Evolutionary conservation across 2,888 invertebrate genomes (phyloP), one percentile per base, ranked within the genome.

Genomic region (Sthenelais limicola): DNA sequence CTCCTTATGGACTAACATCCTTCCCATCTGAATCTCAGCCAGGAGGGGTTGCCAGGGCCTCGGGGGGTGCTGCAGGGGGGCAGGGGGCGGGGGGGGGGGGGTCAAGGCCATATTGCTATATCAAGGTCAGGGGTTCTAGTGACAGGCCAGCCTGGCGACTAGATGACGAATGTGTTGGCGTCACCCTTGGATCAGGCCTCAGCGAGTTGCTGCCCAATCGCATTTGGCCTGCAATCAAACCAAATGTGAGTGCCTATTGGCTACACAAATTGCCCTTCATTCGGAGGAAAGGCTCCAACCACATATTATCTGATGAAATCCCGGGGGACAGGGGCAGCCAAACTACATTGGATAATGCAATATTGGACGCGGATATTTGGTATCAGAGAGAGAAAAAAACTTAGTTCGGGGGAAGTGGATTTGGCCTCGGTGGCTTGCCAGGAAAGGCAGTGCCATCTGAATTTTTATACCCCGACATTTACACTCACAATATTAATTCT

Each of bases 321-420:
- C 43, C 12, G 43, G n/a, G 43, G 18, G 43, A 9, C 9, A 12
- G 15, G 24, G 21, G 24, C 21, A 38, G n/a, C 38, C 62, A 35
- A 62, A 62, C 62, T 62, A 35, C 62, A 62, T 62, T 38, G 62
- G 62, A 62, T 62, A 62, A 62, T 62, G 62, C 62, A 62, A 62
- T 62, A 62, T 35, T 62, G 38, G 18, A 28, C 62, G 21, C 35
- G 51, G 38, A n/a, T n/a, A n/a, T n/a, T n/a, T n/a, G n/a, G n/a
- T n/a, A n/a, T n/a, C n/a, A n/a, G n/a, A n/a, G n/a, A n/a, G n/a
- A n/a, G n/a, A n/a, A n/a, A n/a, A n/a, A n/a, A n/a, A n/a, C n/a
- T n/a, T n/a, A n/a, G n/a, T n/a, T n/a, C n/a, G n/a, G n/a, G n/a
- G n/a, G n/a, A n/a, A n/a, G n/a, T n/a, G n/a, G n/a, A n/a, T n/a